phyloP scores from a whole-genome alignment of 2,797 vertebrate species.

The Taeniopygia guttata region DNA sequence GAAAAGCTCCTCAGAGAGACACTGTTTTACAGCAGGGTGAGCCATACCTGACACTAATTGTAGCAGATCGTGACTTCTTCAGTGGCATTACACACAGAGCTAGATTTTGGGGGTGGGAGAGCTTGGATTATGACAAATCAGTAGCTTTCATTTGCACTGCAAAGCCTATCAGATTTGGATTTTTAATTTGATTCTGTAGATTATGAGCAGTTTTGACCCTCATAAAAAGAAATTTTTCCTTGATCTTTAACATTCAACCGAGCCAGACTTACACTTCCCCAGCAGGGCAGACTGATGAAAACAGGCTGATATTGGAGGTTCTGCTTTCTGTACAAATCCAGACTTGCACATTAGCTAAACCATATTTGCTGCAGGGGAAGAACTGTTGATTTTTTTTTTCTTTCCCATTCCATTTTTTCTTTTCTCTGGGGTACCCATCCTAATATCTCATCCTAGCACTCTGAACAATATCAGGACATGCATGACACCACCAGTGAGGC shows the following conservation, averaged over 20 bases:
- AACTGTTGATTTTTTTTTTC: neutral
- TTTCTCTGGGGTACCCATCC: neutral
- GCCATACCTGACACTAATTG: neutral
- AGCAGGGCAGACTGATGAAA: neutral
- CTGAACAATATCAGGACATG: neutral
- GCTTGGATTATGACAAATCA: neutral
- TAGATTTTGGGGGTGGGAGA: neutral
- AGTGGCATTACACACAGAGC: neutral
- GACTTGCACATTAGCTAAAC: constrained; percentile 6
- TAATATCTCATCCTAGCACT: neutral
- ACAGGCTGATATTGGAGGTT: neutral
- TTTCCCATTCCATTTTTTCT: neutral
- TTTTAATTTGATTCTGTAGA: neutral
- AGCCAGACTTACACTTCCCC: neutral
- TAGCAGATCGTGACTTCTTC: neutral
- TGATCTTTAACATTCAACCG: neutral
- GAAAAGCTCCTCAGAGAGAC: neutral
- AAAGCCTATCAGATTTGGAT: neutral
- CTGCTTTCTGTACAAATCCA: constrained; percentile 30
- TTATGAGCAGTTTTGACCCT: neutral
- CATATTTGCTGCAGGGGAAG: neutral
- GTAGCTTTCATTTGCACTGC: neutral
- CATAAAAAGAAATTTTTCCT: neutral
- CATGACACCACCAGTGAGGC: neutral
- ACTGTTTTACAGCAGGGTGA: neutral